Base-by-base conservation (phyloP, 2,113 vertebrate species). In the Tychaedon coryphoeus region DNA sequence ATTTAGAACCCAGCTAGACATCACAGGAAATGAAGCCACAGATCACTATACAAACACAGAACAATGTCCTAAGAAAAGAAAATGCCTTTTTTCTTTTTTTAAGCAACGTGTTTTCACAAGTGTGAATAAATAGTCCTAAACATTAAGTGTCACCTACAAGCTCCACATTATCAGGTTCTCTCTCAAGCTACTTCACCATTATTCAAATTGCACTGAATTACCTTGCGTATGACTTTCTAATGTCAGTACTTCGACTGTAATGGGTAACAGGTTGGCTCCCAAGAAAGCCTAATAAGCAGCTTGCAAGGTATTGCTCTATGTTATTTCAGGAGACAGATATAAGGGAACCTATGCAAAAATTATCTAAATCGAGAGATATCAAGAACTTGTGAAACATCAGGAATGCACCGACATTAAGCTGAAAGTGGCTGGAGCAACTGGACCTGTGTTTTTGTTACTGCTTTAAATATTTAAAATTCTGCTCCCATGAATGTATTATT, bases 21-120 rank as follows among this genome's bases (percentile, higher is more conserved):
- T 78, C 92, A 94, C 87, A 95, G 67, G 86, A 95, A 97, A 95
- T 70, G 33, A 97, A 96, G 95, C 75, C 93, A 95, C 85, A 97
- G 80, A 95, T 94, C 80, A 94, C 93, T 93, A 87, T 22, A 96
- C 50, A 97, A 95, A 93, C 86, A 97, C 28, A 58, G 18, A 97
- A 93, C 71, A 74, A 96, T 87, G 82, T 70, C 58, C 77, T 92
- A 92, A 58, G 85, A 78, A 96, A 97, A 88, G 34, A 93, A 93
- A 92, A 96, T 29, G 62, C 47, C 33, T 70, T 70, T 33, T 10
- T 14, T 31, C 45, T 65, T 51, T 54, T 58, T 60, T 61, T 31
- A 84, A 94, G 73, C 76, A 86, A 54, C 84, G 78, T 92, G 83
- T 73, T 97, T 97, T 95, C 90, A 88, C 72, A 95, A 83, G 51